phyloP scores from a whole-genome alignment of 2,797 vertebrate genomes.

The Coendou prehensilis region DNA sequence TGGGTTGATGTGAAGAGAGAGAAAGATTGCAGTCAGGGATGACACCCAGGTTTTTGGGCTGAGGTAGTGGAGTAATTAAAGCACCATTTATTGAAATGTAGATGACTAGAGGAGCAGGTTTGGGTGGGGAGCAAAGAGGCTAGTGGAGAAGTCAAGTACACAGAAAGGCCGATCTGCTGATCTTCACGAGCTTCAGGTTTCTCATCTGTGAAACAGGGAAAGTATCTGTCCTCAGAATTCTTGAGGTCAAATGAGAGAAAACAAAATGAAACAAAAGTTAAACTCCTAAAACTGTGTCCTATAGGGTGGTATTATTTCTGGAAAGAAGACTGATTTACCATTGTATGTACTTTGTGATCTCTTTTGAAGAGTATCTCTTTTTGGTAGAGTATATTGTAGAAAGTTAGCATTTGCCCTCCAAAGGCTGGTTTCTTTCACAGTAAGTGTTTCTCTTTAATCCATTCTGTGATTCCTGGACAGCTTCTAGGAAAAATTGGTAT shows the following conservation, averaged over 20 bases:
- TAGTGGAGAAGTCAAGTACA: background rate
- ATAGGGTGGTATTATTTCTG: background rate
- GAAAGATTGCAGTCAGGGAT: background rate
- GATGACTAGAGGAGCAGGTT: constrained; percentile 67
- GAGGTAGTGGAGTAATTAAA: background rate
- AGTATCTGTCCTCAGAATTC: background rate
- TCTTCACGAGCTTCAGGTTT: constrained; percentile 17
- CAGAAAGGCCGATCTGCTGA: background rate
- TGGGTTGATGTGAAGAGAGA: background rate
- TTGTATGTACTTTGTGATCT: background rate
- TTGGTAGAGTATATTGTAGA: background rate
- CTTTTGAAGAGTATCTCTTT: background rate
- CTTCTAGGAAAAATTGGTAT: constrained; percentile 15
- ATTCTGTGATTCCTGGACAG: background rate
- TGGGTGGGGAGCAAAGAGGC: constrained; percentile 59
- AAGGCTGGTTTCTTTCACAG: constrained; percentile 33
- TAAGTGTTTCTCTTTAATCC: background rate
- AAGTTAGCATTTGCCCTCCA: background rate
- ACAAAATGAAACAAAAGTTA: background rate
- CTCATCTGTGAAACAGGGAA: constrained; percentile 27
- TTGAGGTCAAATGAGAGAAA: constrained; percentile 40
- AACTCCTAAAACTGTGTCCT: background rate
- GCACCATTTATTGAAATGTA: background rate
- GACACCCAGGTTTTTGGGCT: background rate
- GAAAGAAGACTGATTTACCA: background rate